Conservation (phyloP, 2,888 invertebrate species). For the Drosophila formosana region DNA sequence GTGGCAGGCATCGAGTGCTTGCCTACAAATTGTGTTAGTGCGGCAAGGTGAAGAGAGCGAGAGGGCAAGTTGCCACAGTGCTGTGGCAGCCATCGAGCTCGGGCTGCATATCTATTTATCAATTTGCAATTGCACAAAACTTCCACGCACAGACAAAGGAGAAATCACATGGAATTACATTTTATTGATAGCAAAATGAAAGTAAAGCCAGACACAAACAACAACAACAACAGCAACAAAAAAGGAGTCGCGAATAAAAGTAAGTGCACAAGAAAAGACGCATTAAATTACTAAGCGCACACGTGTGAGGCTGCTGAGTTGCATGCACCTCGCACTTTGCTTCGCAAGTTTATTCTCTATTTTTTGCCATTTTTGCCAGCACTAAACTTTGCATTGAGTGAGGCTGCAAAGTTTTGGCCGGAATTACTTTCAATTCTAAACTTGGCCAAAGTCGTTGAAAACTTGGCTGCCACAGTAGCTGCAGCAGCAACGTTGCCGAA, state of each 20-base stretch:
- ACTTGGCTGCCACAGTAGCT: constrained; percentile 33
- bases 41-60: not conserved
- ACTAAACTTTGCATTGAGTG: constrained; percentile 37
- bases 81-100: constrained; percentile 29
- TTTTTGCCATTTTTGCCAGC: constrained; percentile 9
- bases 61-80: no score
- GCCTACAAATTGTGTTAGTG: constrained; percentile 56
- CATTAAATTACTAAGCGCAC: constrained; percentile 51
- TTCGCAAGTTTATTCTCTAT: not conserved
- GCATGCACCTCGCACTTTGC: constrained; percentile 24
- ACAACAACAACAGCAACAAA: not conserved
- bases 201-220: constrained; percentile 24
- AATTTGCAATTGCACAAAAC: constrained; percentile 71
- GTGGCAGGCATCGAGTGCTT: constrained; percentile 64
- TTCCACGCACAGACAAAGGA: constrained; percentile 54
- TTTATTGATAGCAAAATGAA: constrained; percentile 57
- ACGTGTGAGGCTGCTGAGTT: constrained; percentile 58
- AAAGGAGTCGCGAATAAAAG: constrained; percentile 4
- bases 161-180: constrained; percentile 73
- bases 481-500: constrained; percentile 38
- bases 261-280: constrained; percentile 31
- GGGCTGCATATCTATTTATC: constrained; percentile 73
- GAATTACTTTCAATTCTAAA: constrained; percentile 73
- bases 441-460: constrained; percentile 67
- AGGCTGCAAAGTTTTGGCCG: constrained; percentile 45